A percentile compares a stretch with the other conserved stretches of the same genome.
These are phyloP conservation scores for Perithous albicinctus DNA, from an alignment of 2,888 invertebrate species.

Conservation along the genomic window DNA sequence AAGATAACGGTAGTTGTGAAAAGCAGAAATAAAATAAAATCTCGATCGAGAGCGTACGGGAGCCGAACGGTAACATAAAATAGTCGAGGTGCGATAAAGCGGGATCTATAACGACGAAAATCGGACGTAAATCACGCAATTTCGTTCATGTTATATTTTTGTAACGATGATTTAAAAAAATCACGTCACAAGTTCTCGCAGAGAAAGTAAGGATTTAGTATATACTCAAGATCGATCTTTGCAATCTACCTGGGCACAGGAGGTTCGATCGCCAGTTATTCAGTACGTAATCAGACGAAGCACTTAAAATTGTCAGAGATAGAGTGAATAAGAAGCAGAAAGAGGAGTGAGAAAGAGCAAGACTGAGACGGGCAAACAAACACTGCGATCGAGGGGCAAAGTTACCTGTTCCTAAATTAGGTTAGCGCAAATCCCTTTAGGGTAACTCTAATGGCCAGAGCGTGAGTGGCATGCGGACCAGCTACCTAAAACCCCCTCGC, in stretches of 20 bases:
- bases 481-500: constrained; percentile 50
- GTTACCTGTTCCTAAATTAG: constrained; percentile 82
- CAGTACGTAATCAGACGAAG: constrained; percentile 61
- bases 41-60: too few relatives aligned
- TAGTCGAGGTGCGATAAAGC: too few relatives aligned
- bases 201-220: constrained; percentile 12
- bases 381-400: constrained; percentile 77
- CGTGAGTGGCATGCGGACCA: constrained; percentile 78
- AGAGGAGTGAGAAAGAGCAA: constrained; percentile 34
- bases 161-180: too few relatives aligned
- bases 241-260: constrained; percentile 20
- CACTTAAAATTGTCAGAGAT: constrained; percentile 52
- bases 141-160: too few relatives aligned
- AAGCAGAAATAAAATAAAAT: too few relatives aligned
- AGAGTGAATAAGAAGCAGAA: constrained; percentile 10
- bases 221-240: neutral
- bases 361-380: constrained; percentile 75
- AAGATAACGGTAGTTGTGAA: too few relatives aligned
- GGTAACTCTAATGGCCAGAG: constrained; percentile 82
- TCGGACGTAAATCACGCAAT: too few relatives aligned
- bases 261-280: constrained; percentile 16
- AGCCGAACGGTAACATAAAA: too few relatives aligned
- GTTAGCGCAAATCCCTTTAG: constrained; percentile 84
- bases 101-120: too few relatives aligned
- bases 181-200: too few relatives aligned